Evolutionary conservation across 2,113 vertebrate species (phyloP).

Genomic region (Rhombomys opimus): DNA sequence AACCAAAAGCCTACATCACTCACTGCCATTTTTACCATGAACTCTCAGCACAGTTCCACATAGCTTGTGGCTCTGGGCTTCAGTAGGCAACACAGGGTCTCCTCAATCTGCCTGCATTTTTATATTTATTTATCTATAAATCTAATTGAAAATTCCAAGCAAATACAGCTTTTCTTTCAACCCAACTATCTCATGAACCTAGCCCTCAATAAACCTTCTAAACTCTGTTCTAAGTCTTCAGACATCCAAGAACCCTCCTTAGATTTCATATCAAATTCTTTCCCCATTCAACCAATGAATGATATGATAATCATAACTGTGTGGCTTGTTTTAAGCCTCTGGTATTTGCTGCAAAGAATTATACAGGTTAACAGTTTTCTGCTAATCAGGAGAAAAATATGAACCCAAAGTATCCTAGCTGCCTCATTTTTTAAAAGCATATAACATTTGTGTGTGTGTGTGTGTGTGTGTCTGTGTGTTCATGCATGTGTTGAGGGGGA

Average conservation of each 20-base stretch:
- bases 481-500: not conserved
- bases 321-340: not conserved
- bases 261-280: not conserved
- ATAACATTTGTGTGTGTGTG: not conserved
- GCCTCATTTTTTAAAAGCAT: not conserved
- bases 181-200: rapidly evolving
- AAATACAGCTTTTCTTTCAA: not conserved
- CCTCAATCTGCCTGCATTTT: not conserved
- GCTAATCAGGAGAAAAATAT: not conserved
- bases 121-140: not conserved
- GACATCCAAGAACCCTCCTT: not conserved
- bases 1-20: rapidly evolving
- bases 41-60: not conserved
- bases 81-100: not conserved
- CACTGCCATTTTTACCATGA: not conserved
- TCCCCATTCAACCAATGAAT: not conserved
- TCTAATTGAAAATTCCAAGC: not conserved
- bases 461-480: not conserved
- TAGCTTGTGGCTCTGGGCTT: too few relatives aligned
- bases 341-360: not conserved
- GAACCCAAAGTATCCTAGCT: not conserved
- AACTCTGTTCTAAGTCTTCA: not conserved
- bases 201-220: not conserved
- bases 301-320: not conserved
- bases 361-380: not conserved